Evolutionary conservation across 2,797 vertebrate genomes (phyloP).

Genomic region (Poecilia velifera): DNA sequence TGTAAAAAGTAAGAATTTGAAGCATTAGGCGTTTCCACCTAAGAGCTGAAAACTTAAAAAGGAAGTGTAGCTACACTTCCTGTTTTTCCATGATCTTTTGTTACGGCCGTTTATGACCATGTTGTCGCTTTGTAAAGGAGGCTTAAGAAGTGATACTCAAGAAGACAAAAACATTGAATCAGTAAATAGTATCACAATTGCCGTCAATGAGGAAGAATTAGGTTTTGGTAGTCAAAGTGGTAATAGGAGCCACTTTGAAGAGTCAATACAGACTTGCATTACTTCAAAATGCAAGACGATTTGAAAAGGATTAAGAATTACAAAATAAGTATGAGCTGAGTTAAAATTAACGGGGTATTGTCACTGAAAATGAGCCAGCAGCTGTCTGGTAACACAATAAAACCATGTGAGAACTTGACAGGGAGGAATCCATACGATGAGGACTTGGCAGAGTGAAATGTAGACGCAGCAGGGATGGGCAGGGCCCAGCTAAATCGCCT

Average conservation of each 20-base stretch:
- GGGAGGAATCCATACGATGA: constrained; percentile 66
- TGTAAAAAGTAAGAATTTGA: background rate
- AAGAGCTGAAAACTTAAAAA: constrained; percentile 6
- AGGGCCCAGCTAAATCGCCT: constrained; percentile 52
- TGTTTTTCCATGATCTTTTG: background rate
- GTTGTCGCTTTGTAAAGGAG: constrained; percentile 7
- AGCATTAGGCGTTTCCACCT: constrained; percentile 4
- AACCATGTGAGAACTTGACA: constrained; percentile 63
- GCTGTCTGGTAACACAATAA: constrained; percentile 42
- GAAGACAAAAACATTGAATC: constrained; percentile 4
- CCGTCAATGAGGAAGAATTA: background rate
- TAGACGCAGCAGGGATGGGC: constrained; percentile 49
- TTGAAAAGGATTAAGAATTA: constrained; percentile 14
- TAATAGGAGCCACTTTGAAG: background rate
- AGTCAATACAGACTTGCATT: background rate
- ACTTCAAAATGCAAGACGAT: background rate
- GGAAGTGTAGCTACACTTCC: constrained; percentile 1
- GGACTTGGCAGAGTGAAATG: constrained; percentile 41
- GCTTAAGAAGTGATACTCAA: constrained; percentile 4
- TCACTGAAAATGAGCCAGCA: constrained; percentile 28
- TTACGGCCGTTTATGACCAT: background rate
- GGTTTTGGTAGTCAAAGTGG: background rate
- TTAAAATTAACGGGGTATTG: constrained; percentile 9
- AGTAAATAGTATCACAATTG: background rate
- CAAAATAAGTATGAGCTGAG: constrained; percentile 3